Evolutionary conservation across 2,888 invertebrate species (phyloP).

Genomic region (Charanyca ferruginea): DNA sequence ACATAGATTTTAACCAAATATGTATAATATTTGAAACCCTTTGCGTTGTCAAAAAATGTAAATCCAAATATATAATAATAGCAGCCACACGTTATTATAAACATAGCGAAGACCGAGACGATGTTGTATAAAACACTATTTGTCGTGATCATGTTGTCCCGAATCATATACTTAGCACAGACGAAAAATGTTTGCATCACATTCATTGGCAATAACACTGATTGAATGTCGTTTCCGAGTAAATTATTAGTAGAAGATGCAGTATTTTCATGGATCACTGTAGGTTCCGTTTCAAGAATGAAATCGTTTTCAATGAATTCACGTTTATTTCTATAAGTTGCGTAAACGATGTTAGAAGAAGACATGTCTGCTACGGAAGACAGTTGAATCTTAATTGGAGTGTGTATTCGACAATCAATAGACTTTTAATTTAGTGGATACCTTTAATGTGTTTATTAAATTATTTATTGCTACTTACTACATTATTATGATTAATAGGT

Average conservation of each 20-base stretch:
- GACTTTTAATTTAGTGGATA: not conserved
- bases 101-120: not conserved
- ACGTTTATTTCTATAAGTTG: not conserved
- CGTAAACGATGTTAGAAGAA: not conserved
- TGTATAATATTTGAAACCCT: not conserved
- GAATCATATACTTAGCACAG: constrained; percentile 1
- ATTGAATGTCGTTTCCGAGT: not conserved
- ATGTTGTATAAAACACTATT: not conserved
- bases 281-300: not conserved
- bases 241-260: not conserved
- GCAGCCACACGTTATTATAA: not conserved
- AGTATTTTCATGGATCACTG: not conserved
- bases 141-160: not conserved
- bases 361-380: not conserved
- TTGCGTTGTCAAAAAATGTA: not conserved
- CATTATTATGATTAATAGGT: not conserved
- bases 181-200: constrained; percentile 2
- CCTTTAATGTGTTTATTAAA: not conserved
- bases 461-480: not conserved
- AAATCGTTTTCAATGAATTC: not conserved
- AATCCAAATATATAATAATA: not conserved
- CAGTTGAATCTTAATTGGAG: not conserved
- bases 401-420: not conserved
- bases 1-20: not conserved
- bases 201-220: not conserved